Evolutionary conservation across 2,888 invertebrate genomes (phyloP).

Genomic region (Muschampia plurimacula): DNA sequence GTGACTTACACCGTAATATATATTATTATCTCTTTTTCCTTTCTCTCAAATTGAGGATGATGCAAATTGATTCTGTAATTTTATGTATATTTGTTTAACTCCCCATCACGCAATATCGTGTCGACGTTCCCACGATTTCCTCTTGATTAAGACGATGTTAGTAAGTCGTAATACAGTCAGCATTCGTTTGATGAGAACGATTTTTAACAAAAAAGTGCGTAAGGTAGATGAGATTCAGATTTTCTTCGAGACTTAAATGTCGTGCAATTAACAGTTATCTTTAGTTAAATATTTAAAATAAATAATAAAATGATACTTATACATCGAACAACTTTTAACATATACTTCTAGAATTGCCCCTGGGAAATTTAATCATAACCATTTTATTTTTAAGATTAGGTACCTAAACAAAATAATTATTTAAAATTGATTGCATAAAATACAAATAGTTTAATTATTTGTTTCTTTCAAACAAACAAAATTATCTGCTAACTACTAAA

Average conservation of each 20-base stretch:
- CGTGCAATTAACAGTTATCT: background rate
- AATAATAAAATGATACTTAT: no score
- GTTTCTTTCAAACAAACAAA: no score
- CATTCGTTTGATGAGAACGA: slow-evolving; percentile 1
- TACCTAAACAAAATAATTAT: no score
- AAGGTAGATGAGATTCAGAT: background rate
- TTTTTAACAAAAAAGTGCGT: slow-evolving; percentile 2
- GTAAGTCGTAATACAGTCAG: background rate
- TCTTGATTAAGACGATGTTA: slow-evolving; percentile 21
- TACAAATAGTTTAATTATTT: no score
- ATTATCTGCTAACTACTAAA: no score
- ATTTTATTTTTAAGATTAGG: no score
- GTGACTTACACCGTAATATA: slow-evolving; percentile 32
- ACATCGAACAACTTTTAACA: no score
- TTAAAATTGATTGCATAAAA: no score
- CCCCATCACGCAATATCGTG: slow-evolving; percentile 14
- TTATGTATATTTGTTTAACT: slow-evolving; percentile 32
- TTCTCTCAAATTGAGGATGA: slow-evolving; percentile 37
- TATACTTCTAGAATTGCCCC: no score
- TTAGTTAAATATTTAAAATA: no score
- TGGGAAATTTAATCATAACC: no score
- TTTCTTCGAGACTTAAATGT: background rate
- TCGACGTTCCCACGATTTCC: slow-evolving; percentile 33
- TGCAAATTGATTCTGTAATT: slow-evolving; percentile 40
- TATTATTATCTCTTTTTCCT: slow-evolving; percentile 37